Percentiles rank a stretch among this genome's conserved stretches.
These are phyloP conservation scores for Periophthalmodon schlosseri DNA, from an alignment of 2,113 vertebrate genomes.

Conservation along the genomic window DNA sequence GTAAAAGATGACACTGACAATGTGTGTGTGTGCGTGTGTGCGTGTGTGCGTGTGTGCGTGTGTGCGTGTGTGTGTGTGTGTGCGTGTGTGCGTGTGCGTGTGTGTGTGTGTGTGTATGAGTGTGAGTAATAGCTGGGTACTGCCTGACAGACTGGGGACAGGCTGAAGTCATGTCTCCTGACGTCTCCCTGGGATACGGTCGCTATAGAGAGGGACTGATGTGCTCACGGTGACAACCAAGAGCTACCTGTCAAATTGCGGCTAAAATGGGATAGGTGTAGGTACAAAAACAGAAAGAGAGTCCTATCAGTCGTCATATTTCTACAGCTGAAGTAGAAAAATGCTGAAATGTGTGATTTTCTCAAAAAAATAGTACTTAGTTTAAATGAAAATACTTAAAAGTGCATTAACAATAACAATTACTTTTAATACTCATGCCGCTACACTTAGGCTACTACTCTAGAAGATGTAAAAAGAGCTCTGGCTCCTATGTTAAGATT, in stretches of 20 bases:
- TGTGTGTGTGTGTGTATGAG: conserved; percentile 5
- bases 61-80: not conserved
- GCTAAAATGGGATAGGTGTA: not conserved
- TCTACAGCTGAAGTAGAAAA: not conserved
- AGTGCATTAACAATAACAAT: too few relatives aligned
- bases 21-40: conserved; percentile 23
- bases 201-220: not conserved
- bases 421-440: too few relatives aligned
- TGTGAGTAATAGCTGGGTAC: conserved; percentile 46
- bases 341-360: not conserved
- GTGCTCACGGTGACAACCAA: conserved; percentile 5
- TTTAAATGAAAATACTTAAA: too few relatives aligned
- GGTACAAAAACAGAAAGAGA: not conserved
- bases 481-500: not conserved
- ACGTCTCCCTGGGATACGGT: not conserved
- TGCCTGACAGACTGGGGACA: conserved; percentile 21
- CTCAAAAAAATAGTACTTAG: too few relatives aligned
- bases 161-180: conserved; percentile 21
- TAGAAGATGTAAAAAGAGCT: not conserved
- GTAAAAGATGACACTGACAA: conserved; percentile 40
- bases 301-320: not conserved
- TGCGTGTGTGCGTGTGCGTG: not conserved
- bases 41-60: conserved; percentile 15
- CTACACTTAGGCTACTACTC: not conserved
- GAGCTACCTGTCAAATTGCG: not conserved